phyloP scores from a whole-genome alignment of 1,140 invertebrate genomes.

The Copidosoma floridanum region DNA sequence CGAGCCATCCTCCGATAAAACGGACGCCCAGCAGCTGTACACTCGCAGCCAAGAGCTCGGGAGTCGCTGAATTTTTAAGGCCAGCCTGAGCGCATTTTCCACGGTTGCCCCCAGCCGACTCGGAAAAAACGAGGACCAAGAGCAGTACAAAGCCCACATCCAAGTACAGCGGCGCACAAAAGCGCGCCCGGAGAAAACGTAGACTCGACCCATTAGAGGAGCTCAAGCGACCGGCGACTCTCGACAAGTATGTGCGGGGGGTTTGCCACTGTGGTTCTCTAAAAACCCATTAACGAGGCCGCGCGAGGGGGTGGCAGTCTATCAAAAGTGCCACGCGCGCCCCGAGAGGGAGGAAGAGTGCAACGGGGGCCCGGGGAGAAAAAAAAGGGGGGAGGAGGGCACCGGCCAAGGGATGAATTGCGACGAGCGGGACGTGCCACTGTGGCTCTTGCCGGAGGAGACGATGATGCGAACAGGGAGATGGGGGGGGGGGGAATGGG shows the following conservation, averaged over 20 bases:
- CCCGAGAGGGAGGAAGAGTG: slow-evolving; percentile 2
- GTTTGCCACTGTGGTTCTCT: slow-evolving; percentile 38
- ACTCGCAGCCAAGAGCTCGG: background rate
- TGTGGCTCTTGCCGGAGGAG: too few relatives aligned
- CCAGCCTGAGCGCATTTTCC: too few relatives aligned
- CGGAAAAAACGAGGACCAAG: background rate
- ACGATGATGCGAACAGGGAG: too few relatives aligned
- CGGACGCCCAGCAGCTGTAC: background rate
- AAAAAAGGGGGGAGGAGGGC: too few relatives aligned
- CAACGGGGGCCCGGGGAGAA: background rate
- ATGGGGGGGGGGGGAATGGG: background rate
- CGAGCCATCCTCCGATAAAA: too few relatives aligned
- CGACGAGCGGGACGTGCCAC: too few relatives aligned
- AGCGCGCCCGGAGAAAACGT: too few relatives aligned
- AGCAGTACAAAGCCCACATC: too few relatives aligned
- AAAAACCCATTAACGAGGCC: slow-evolving; percentile 43
- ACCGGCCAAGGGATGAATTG: background rate
- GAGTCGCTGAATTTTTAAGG: slow-evolving; percentile 9
- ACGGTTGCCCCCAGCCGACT: too few relatives aligned
- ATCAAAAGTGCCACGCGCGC: slow-evolving; percentile 37
- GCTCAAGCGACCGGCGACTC: background rate
- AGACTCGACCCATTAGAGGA: background rate
- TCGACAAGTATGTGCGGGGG: too few relatives aligned
- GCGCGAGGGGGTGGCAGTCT: slow-evolving; percentile 32
- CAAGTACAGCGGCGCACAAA: too few relatives aligned